A percentile compares a stretch with the other conserved stretches of the same genome.
These are phyloP conservation scores for Agrenia bidenticulata DNA, from an alignment of 2,888 invertebrate species.

Conservation along the genomic window DNA sequence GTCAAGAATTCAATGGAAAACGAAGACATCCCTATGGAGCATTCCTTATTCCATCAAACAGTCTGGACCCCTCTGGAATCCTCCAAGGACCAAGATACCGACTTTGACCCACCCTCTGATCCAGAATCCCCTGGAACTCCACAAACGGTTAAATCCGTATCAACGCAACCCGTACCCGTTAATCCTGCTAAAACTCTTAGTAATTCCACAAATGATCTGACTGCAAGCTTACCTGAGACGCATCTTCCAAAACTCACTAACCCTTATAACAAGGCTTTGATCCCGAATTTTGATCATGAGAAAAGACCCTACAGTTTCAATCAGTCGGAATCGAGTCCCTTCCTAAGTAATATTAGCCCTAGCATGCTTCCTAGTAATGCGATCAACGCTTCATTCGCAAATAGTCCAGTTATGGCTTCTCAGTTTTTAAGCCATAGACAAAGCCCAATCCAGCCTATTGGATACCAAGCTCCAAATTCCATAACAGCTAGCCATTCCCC, in stretches of 20 bases:
- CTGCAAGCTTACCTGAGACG: no score
- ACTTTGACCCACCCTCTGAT: neutral
- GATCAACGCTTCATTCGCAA: no score
- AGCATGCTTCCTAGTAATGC: no score
- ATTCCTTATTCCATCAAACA: slow-evolving; percentile 44
- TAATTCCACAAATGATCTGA: no score
- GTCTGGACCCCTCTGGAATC: slow-evolving; percentile 37
- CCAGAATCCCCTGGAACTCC: neutral
- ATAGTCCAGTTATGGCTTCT: no score
- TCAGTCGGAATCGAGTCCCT: no score
- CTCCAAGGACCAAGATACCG: neutral
- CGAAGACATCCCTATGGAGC: slow-evolving; percentile 3
- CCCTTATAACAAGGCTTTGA: neutral
- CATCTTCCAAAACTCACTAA: neutral
- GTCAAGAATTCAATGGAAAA: slow-evolving; percentile 21
- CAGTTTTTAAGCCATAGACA: no score
- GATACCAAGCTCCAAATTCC: no score
- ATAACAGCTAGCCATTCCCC: neutral
- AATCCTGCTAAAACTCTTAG: no score
- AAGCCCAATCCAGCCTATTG: no score
- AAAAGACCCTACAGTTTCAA: slow-evolving; percentile 10
- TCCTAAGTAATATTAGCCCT: no score
- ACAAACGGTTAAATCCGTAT: neutral
- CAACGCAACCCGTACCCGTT: no score
- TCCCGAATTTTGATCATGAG: neutral